Evolutionary conservation across 2,113 vertebrate species (phyloP).

Genomic region (Tenrec ecaudatus): DNA sequence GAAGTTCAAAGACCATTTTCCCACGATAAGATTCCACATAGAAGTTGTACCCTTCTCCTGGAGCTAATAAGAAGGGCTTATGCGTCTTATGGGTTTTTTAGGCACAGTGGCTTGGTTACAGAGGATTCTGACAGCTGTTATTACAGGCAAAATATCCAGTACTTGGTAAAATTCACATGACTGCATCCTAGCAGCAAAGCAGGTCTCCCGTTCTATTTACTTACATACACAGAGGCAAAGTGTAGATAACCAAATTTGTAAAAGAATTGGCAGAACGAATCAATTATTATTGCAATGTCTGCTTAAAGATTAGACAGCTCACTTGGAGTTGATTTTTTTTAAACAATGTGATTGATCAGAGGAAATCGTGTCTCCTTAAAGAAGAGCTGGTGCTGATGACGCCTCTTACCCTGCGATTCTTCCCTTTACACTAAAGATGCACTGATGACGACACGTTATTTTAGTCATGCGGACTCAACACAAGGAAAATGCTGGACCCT

Average conservation of each 20-base stretch:
- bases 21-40: conserved; percentile 25
- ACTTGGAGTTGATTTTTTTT: conserved; percentile 81
- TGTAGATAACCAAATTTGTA: conserved; percentile 89
- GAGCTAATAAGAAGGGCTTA: conserved; percentile 12
- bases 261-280: conserved; percentile 89
- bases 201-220: conserved; percentile 80
- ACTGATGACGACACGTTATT: conserved; percentile 86
- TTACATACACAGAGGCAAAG: conserved; percentile 83
- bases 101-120: conserved; percentile 55
- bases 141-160: conserved; percentile 71
- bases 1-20: conserved; percentile 59
- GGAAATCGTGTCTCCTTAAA: conserved; percentile 83
- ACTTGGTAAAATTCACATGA: conserved; percentile 68
- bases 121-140: conserved; percentile 60
- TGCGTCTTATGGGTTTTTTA: conserved; percentile 40
- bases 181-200: conserved; percentile 71
- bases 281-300: conserved; percentile 87
- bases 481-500: conserved; percentile 87
- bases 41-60: conserved; percentile 36
- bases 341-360: conserved; percentile 84
- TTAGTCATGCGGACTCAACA: conserved; percentile 85
- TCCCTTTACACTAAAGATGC: conserved; percentile 84
- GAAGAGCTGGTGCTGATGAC: conserved; percentile 67
- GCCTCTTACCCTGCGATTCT: conserved; percentile 80
- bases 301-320: conserved; percentile 86